A percentile compares a stretch with the other conserved stretches of the same genome.
These are phyloP conservation scores for Lepus timidus DNA, from an alignment of 2,113 vertebrate genomes.

Conservation along the genomic window DNA sequence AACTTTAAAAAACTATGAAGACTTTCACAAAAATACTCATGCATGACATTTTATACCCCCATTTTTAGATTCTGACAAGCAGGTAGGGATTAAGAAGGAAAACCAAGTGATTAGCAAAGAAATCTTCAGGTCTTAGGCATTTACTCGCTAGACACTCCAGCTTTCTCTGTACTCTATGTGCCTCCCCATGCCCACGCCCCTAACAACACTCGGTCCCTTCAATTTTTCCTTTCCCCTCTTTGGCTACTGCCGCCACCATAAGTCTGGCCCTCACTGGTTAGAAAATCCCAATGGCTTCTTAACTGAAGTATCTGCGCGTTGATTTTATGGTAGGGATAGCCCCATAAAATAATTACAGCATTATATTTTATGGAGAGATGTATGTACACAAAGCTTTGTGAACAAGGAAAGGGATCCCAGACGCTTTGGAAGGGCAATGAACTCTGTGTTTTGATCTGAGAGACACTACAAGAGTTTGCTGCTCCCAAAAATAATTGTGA, in stretches of 20 bases:
- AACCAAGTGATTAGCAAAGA: neutral
- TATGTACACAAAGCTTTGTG: neutral
- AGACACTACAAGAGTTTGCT: neutral
- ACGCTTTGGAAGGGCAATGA: neutral
- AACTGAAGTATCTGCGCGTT: neutral
- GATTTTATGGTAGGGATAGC: neutral
- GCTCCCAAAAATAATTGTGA: neutral
- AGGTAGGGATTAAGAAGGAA: neutral
- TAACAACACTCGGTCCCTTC: neutral
- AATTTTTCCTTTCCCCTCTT: neutral
- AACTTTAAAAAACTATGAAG: neutral
- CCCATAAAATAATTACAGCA: neutral
- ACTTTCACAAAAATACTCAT: neutral
- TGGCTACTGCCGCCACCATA: neutral
- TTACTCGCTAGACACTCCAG: neutral
- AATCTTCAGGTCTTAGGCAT: neutral
- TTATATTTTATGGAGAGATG: neutral
- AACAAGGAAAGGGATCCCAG: neutral
- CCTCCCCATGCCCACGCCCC: fast-evolving
- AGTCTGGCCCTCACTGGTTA: neutral
- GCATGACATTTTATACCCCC: neutral
- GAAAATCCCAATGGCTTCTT: neutral
- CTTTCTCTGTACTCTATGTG: neutral
- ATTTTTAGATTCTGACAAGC: neutral
- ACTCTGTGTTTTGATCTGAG: conserved; percentile 5